Base-by-base conservation (phyloP, 2,113 vertebrate genomes). In the Sciurus niger region DNA sequence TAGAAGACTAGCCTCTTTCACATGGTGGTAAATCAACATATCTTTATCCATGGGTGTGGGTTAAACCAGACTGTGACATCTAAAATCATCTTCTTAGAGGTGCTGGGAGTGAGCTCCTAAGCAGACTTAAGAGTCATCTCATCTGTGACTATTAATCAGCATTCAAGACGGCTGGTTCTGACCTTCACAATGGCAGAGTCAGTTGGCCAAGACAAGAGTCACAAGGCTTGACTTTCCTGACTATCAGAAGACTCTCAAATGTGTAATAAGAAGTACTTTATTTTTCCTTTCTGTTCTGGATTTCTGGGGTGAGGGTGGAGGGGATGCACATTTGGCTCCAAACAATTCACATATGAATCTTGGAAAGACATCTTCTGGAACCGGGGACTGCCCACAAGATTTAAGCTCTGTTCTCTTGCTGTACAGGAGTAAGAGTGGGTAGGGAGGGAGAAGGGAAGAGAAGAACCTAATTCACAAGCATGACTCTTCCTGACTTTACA, bases 21-120 rank as follows among this genome's bases (percentile, higher is more conserved):
- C 53, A 9, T 1, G 53, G n/a, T 25, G 12, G 0, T 46, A 88
- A 11, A 43, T 24, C 20, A 3, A 68, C 18, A 1, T 4, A 0
- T 65, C 37, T 82, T 80, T 78, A n/a, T 51, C 58, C 28, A 51
- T 12, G 43, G 43, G 32, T 28, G 0, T 32, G 65, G n/a, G 65
- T 70, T 46, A 4, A 17, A 40, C 30, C 84, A 37, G 40, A 67
- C 9, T n/a, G 5, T 53, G 87, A 32, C 13, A 28, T 53, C 55
- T 43, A 13, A 84, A 18, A 48, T 48, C 53, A 4, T 67, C 93
- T 76, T 84, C 67, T 51, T 63, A 12, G 30, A 79, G 65, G 22
- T 20, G 18, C n/a, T 46, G 20, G n/a, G 25, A 4, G 1, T 63
- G 58, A 55, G 34, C 60, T 43, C 2, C 13, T 16, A 34, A 18